Conservation (phyloP, 2,113 vertebrate genomes). For the Ahaetulla prasina region DNA sequence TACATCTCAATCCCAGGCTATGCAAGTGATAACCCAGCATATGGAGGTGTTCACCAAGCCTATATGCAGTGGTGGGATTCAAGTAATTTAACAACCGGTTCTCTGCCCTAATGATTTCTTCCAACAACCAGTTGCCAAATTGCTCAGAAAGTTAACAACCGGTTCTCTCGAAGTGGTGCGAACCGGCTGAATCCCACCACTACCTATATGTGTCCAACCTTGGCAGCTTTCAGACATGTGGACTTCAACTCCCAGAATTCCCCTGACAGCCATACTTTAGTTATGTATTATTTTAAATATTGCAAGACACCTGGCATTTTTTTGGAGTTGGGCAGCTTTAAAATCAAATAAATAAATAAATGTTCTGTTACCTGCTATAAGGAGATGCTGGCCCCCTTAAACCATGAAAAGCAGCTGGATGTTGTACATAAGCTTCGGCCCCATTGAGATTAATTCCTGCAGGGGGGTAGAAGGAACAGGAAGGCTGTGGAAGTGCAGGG, state of each 20-base stretch:
- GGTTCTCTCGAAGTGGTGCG: too few species aligned
- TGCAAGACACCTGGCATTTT: neutral
- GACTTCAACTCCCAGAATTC: neutral
- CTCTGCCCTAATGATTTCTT: too few species aligned
- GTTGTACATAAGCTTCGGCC: constrained; percentile 59
- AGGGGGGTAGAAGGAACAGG: constrained; percentile 38
- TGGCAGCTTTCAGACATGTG: neutral
- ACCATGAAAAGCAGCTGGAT: constrained; percentile 60
- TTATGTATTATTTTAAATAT: neutral
- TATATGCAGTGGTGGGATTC: too few species aligned
- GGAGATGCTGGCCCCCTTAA: constrained; percentile 33
- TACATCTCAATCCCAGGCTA: neutral
- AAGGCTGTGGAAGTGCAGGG: constrained; percentile 6
- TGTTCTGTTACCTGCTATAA: constrained; percentile 43
- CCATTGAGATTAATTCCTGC: constrained; percentile 34
- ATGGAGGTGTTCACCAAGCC: neutral
- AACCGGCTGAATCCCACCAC: too few species aligned
- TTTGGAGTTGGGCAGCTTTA: neutral
- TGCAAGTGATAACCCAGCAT: neutral
- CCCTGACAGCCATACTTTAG: neutral
- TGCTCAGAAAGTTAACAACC: too few species aligned
- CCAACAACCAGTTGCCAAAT: too few species aligned
- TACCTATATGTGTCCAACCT: neutral
- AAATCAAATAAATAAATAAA: neutral
- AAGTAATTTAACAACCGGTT: too few species aligned